Base-by-base conservation (phyloP, 2,888 invertebrate species). In the Euspilapteryx auroguttella region DNA sequence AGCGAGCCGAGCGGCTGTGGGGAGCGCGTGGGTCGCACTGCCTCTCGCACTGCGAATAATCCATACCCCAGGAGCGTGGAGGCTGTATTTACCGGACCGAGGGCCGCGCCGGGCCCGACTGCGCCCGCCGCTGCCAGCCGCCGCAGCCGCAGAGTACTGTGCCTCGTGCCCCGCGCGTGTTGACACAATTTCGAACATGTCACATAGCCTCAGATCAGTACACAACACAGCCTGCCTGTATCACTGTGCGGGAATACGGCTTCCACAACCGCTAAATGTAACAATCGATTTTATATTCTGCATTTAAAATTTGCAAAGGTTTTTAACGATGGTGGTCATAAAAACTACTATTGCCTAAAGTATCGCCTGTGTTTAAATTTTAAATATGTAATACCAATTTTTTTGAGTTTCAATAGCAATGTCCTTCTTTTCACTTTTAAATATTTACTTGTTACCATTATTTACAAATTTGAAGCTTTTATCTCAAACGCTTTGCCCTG, bases 81-180 rank as follows among this genome's bases (percentile, higher is more conserved):
- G 66, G 68, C 64, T 64, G 65, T 66, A 55, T 62, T 64, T 61
- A 65, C 66, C 59, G 69, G 71, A 68, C 65, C 61, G 56, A 49
- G 58, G 66, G 62, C 63, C 62, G 64, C 22, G 55, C 47, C 46
- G 38, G 52, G 57, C 53, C 43, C 46, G 47, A 47, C 51, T 50
- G 55, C 51, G 46, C 48, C 45, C 49, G 48, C 54, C 50, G 51
- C 50, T 47, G 45, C 48, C 42, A n/a, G 42, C 42, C 43, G 44
- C 39, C 40, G 38, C 40, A 34, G 43, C 47, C 41, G 40, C 38
- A 41, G 35, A 32, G 33, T 31, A 15, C 34, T 34, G 33, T 44
- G 43, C 41, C 35, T 32, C 30, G 38, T 42, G 38, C 35, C 52
- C 53, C 48, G 54, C 52, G 54, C 50, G 52, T 59, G 64, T 65